A percentile compares a stretch with the other conserved stretches of the same genome.
phyloP scores from a whole-genome alignment of 2,888 invertebrate genomes.

The Eledona agricola region DNA sequence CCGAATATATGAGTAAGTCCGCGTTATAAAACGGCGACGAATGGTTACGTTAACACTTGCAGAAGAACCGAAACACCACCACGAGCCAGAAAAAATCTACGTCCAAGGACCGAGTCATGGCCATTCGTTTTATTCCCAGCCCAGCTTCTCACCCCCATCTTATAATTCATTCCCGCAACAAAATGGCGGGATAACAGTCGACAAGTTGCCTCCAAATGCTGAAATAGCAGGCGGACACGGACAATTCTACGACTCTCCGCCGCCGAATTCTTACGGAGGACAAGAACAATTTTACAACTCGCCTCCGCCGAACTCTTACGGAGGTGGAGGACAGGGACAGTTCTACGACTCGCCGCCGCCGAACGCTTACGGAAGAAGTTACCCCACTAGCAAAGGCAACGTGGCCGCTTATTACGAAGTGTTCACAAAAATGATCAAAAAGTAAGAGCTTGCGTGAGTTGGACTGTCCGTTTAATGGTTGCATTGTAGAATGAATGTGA shows the following conservation, averaged over 20 bases:
- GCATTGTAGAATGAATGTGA: conserved; percentile 53
- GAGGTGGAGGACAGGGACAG: conserved; percentile 2
- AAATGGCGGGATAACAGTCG: conserved; percentile 10
- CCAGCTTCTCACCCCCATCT: not conserved
- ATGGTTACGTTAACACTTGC: no score
- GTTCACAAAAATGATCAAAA: conserved; percentile 9
- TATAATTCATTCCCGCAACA: conserved; percentile 6
- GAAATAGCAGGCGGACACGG: conserved; percentile 8
- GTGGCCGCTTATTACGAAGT: conserved; percentile 2
- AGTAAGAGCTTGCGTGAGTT: conserved; percentile 2
- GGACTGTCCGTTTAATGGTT: not conserved
- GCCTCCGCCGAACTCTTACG: conserved; percentile 17
- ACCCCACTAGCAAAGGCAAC: not conserved
- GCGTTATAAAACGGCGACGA: not conserved
- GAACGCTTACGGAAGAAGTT: conserved; percentile 5
- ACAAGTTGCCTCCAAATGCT: conserved; percentile 25
- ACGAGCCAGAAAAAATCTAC: conserved; percentile 46
- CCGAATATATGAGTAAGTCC: conserved; percentile 46
- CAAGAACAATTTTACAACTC: conserved; percentile 4
- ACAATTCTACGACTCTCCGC: not conserved
- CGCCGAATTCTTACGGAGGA: not conserved
- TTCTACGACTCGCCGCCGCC: conserved; percentile 8
- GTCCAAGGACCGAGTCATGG: conserved; percentile 21
- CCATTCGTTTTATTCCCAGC: conserved; percentile 1
- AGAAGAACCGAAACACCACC: conserved; percentile 19